Evolutionary conservation across 2,113 vertebrate species (phyloP).

Genomic region (Serilophus lunatus): DNA sequence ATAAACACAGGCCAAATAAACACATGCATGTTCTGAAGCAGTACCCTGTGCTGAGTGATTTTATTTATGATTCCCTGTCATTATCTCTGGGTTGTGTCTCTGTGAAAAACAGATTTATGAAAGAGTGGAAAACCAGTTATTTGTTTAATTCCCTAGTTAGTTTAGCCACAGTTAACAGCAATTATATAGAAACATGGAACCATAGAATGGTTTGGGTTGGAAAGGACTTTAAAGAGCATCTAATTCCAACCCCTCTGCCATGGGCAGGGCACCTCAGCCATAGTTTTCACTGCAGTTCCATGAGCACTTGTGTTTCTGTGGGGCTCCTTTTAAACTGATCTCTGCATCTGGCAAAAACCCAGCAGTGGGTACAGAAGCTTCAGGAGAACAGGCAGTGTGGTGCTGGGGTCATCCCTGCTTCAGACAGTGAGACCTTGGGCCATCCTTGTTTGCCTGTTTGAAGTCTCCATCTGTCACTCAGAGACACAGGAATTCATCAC

Average conservation of each 20-base stretch:
- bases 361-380: accelerated
- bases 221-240: background rate
- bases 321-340: background rate
- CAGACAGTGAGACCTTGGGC: background rate
- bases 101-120: background rate
- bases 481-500: background rate
- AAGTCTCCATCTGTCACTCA: background rate
- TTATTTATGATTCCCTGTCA: background rate
- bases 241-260: background rate
- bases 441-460: background rate
- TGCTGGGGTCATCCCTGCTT: background rate
- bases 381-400: background rate
- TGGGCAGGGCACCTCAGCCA: background rate
- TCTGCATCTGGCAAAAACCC: too few relatives aligned
- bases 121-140: background rate
- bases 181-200: background rate
- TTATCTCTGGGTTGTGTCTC: background rate
- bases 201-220: background rate
- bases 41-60: background rate
- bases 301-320: background rate
- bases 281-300: background rate
- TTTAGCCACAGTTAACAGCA: background rate
- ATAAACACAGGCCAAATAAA: background rate
- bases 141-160: background rate
- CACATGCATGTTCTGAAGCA: background rate